Evolutionary conservation across 2,888 invertebrate species (phyloP).

Genomic region (Auanema freiburgensis): DNA sequence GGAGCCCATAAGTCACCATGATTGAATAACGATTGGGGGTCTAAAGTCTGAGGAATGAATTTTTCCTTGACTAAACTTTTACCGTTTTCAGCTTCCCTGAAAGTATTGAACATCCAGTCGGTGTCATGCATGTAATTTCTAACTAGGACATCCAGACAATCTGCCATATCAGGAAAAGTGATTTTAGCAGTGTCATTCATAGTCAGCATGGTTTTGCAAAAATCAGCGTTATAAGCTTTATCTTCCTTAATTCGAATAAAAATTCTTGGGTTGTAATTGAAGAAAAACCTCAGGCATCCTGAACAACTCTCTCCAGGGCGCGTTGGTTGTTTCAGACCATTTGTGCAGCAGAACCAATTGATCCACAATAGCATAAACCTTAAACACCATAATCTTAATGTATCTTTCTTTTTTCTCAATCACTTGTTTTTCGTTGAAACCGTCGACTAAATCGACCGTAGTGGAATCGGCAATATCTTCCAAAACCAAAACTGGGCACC

Average conservation of each 20-base stretch:
- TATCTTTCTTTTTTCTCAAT: background rate
- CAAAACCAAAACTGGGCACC: conserved; percentile 12
- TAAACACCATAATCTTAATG: background rate
- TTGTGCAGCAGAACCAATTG: conserved; percentile 14
- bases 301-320: conserved; percentile 6
- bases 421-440: conserved; percentile 21
- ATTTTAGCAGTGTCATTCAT: conserved; percentile 10
- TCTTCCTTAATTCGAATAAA: conserved; percentile 10
- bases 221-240: conserved; percentile 7
- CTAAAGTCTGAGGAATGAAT: conserved; percentile 18
- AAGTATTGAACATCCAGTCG: conserved; percentile 9
- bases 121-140: conserved; percentile 9
- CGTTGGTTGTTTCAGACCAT: conserved; percentile 11
- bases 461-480: conserved; percentile 12
- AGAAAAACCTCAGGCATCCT: conserved; percentile 12
- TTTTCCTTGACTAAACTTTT: background rate
- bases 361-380: conserved; percentile 20
- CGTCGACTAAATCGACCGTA: conserved; percentile 16
- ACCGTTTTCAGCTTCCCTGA: background rate
- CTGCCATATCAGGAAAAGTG: background rate
- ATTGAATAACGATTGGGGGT: conserved; percentile 36
- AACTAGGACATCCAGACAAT: conserved; percentile 4
- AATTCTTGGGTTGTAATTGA: too few species aligned
- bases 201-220: conserved; percentile 4
- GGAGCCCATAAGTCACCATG: conserved; percentile 61